Base-by-base conservation (phyloP, 2,888 invertebrate species). In the Octonoba sinensis region DNA sequence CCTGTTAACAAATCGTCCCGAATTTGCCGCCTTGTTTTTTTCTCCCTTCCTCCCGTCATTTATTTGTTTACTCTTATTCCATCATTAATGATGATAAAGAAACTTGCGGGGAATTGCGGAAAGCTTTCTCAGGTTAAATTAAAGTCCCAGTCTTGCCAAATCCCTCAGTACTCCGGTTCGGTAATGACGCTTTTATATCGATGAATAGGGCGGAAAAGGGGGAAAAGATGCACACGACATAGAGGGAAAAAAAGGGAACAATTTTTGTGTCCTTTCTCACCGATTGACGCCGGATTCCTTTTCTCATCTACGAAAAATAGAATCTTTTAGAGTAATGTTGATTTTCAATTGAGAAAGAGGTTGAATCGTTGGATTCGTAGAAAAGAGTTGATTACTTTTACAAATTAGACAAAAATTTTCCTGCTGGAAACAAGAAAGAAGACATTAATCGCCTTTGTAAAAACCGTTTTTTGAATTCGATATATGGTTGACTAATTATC, bases 51-150 rank as follows among this genome's bases (percentile, higher is more conserved):
- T 51, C 70, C 36, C 59, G 46, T 51, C 75, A 60, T 73, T 79
- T 79, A 73, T 79, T 79, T 79, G 79, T 79, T 73, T 79, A 79
- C 73, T 56, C 79, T 79, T 73, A 59, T 73, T 62, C 62, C 73
- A 62, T 73, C 79, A 79, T 79, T 79, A 79, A 67, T 22, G 66
- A 49, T 22, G 72, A 67, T 72, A 73, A 79, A 79, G 79, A 79
- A 79, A 79, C 60, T 47, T 27, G 54, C 22, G 57, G n/a, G 69
- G 59, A 62, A 46, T 69, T 46, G 24, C 46, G 54, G 51, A 66
- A 71, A 54, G 72, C 73, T 79, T 78, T 73, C 73, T 67, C 60
- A 62, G 36, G 60, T 67, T 73, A 73, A 73, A 79, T 79, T 67
- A 79, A 79, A 79, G 73, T 24, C 60, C 44, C 22, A 66, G 64